Evolutionary conservation across 2,888 invertebrate species (phyloP).

Genomic region (Oligia strigilis): DNA sequence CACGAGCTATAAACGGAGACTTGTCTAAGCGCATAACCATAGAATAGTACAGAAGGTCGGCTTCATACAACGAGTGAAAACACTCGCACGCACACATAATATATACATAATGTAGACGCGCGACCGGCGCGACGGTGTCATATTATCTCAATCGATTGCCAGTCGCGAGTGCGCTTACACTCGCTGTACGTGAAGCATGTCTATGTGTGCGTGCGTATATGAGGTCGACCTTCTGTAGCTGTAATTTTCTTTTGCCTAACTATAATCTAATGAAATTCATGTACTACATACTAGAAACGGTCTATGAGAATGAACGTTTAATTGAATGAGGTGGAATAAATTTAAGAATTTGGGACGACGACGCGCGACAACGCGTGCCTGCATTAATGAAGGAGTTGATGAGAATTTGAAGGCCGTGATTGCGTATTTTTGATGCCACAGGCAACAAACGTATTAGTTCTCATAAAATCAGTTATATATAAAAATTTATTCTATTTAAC

Average conservation of each 20-base stretch:
- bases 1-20: slow-evolving; percentile 66
- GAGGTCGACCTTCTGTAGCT: neutral
- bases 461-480: neutral
- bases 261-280: slow-evolving; percentile 45
- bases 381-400: slow-evolving; percentile 13
- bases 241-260: neutral
- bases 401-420: slow-evolving; percentile 19
- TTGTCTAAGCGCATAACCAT: slow-evolving; percentile 42
- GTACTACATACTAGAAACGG: slow-evolving; percentile 34
- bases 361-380: neutral
- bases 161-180: neutral
- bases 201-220: neutral
- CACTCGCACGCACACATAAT: neutral
- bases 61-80: neutral
- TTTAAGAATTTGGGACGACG: slow-evolving; percentile 58
- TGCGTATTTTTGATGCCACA: neutral
- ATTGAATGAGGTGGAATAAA: slow-evolving; percentile 61
- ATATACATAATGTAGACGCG: neutral
- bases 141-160: neutral
- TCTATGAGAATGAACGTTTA: slow-evolving; percentile 45
- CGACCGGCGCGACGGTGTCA: neutral
- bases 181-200: neutral
- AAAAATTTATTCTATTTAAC: neutral
- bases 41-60: slow-evolving; percentile 4
- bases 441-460: neutral